Evolutionary conservation across 2,888 invertebrate genomes (phyloP), one percentile per base, ranked within the genome.

Genomic region (Autographa pulchrina): DNA sequence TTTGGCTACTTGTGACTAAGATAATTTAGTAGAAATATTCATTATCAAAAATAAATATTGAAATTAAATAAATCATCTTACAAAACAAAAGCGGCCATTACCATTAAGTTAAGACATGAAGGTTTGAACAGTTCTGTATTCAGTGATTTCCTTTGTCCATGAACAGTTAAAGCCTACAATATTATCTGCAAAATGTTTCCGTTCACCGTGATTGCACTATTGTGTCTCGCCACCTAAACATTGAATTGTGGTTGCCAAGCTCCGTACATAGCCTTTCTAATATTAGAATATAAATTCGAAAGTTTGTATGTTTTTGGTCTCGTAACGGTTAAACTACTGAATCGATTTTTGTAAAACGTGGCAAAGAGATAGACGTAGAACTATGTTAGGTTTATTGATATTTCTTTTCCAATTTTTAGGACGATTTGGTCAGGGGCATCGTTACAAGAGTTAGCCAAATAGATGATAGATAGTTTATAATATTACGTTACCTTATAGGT

Each of bases 161-260:
- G 75, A 43, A 68, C 35, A 60, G 80, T 80, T 74, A 76, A 70
- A 73, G 41, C 74, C 68, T 65, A 75, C 64, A 60, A 75, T 77
- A 75, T 68, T 72, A 82, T 74, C 64, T 62, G 25, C 38, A 48
- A 52, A 77, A 80, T 77, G 70, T 78, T 82, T 74, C 74, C 71
- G 63, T 56, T 65, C 35, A 61, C 31, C 31, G 66, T 81, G 85
- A 83, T 82, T 83, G 82, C 68, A 58, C 77, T n/a, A 83, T 83
- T 84, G 78, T 83, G 76, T 67, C 16, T 64, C 59, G 61, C 43
- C 62, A 2, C 20, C 59, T 74, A 54, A 56, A 56, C 54, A 56
- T 56, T 56, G 20, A 25, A 20, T 25, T 56, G 54, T 14, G 54
- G 54, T 56, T 25, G 54, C 13, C 20, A 13, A 56, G 48, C n/a